phyloP scores from a whole-genome alignment of 2,113 vertebrate species.

The Piaya cayana region DNA sequence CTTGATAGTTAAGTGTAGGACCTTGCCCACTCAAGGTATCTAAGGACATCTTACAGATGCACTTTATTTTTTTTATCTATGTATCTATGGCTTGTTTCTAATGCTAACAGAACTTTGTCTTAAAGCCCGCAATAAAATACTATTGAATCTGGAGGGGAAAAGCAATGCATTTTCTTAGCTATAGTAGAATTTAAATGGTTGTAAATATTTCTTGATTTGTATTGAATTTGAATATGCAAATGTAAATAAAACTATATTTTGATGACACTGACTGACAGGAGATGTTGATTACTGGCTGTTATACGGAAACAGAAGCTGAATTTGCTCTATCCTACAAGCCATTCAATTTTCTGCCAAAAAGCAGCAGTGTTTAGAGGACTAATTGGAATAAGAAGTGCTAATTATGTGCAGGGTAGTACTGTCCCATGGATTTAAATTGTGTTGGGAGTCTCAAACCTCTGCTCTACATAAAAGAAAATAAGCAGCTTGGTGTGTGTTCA shows the following conservation, averaged over 20 bases:
- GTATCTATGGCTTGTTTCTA: constrained; percentile 66
- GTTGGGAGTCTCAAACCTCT: background rate
- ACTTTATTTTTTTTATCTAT: constrained; percentile 80
- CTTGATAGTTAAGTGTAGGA: constrained; percentile 60
- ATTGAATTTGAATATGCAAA: constrained; percentile 78
- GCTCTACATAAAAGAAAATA: background rate
- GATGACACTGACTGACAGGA: constrained; percentile 37
- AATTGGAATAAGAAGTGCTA: background rate
- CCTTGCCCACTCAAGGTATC: constrained; percentile 70
- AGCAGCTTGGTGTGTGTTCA: background rate
- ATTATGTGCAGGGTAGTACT: background rate
- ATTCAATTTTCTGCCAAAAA: background rate
- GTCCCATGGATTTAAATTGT: background rate
- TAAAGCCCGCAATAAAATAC: constrained; percentile 46
- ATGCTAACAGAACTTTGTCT: constrained; percentile 56
- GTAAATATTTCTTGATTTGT: constrained; percentile 82
- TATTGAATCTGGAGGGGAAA: constrained; percentile 59
- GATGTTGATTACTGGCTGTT: background rate
- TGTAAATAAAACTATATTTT: constrained; percentile 83
- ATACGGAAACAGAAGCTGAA: background rate
- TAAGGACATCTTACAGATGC: constrained; percentile 72
- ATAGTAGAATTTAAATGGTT: constrained; percentile 64
- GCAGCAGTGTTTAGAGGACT: background rate
- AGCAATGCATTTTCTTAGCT: constrained; percentile 66
- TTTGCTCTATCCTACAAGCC: background rate